Conservation (phyloP, 2,888 invertebrate species). For the Deroplatys truncata region DNA sequence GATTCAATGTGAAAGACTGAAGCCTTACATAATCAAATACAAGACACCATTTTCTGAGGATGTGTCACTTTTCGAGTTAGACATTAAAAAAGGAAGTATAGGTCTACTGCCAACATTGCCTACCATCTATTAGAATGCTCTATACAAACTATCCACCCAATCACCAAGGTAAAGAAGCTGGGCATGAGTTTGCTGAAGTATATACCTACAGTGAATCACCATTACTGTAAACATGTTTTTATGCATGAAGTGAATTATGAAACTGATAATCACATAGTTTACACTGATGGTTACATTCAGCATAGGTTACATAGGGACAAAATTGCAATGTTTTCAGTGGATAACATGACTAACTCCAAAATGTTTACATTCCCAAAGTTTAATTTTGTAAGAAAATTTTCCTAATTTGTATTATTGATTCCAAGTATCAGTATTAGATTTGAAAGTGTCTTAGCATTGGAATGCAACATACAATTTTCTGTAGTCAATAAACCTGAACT, state of each 20-base stretch:
- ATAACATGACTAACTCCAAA: not conserved
- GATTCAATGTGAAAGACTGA: not conserved
- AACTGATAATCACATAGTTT: not conserved
- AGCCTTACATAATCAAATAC: not conserved
- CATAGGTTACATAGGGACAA: not conserved
- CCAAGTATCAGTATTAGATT: not conserved
- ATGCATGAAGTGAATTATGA: not conserved
- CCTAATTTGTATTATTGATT: not conserved
- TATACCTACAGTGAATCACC: too few relatives aligned
- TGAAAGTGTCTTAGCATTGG: not conserved
- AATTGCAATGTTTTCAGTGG: not conserved
- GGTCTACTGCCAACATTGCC: too few relatives aligned
- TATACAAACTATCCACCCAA: too few relatives aligned
- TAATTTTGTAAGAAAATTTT: not conserved
- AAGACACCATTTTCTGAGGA: not conserved
- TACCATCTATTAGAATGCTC: too few relatives aligned
- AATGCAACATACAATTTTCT: conserved; percentile 10
- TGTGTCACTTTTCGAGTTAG: not conserved
- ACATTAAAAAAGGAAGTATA: not conserved
- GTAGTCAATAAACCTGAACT: not conserved
- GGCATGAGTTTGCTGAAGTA: too few relatives aligned
- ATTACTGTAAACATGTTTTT: not conserved
- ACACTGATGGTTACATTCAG: not conserved
- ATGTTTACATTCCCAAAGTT: not conserved
- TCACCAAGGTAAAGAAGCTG: too few relatives aligned